phyloP scores from a whole-genome alignment of 2,797 vertebrate genomes.

The Pampus argenteus region DNA sequence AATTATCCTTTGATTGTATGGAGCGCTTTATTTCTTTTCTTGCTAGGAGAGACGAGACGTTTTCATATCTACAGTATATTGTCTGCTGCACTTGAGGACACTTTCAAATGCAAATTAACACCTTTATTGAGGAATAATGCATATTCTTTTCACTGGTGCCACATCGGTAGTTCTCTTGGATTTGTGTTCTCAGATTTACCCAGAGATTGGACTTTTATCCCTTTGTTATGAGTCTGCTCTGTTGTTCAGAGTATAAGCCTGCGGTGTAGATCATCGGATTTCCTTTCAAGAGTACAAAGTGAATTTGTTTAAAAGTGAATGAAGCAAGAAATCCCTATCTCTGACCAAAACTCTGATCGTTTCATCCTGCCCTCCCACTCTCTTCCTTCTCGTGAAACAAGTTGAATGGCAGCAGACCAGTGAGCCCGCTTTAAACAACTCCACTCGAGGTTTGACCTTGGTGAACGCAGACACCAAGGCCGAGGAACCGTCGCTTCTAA shows the following conservation, averaged over 20 bases:
- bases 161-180: slow-evolving; percentile 42
- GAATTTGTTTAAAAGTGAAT: slow-evolving; percentile 65
- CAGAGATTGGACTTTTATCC: slow-evolving; percentile 59
- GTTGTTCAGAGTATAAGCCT: slow-evolving; percentile 43
- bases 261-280: slow-evolving; percentile 57
- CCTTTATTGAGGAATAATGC: slow-evolving; percentile 49
- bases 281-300: slow-evolving; percentile 63
- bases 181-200: slow-evolving; percentile 51
- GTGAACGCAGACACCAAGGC: slow-evolving; percentile 9
- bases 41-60: slow-evolving; percentile 22
- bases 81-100: slow-evolving; percentile 39
- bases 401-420: slow-evolving; percentile 42
- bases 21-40: slow-evolving; percentile 17
- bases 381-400: slow-evolving; percentile 24
- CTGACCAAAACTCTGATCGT: slow-evolving; percentile 21
- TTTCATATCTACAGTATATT: slow-evolving; percentile 26
- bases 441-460: slow-evolving; percentile 45
- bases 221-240: slow-evolving; percentile 57
- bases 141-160: slow-evolving; percentile 30
- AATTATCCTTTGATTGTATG: slow-evolving; percentile 58
- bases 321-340: slow-evolving; percentile 41
- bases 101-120: slow-evolving; percentile 63
- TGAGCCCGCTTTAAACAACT: slow-evolving; percentile 21
- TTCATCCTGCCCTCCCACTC: slow-evolving; percentile 6
- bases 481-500: neutral